Evolutionary conservation across 2,888 invertebrate genomes (phyloP).

Genomic region (Argyresthia goedartella): DNA sequence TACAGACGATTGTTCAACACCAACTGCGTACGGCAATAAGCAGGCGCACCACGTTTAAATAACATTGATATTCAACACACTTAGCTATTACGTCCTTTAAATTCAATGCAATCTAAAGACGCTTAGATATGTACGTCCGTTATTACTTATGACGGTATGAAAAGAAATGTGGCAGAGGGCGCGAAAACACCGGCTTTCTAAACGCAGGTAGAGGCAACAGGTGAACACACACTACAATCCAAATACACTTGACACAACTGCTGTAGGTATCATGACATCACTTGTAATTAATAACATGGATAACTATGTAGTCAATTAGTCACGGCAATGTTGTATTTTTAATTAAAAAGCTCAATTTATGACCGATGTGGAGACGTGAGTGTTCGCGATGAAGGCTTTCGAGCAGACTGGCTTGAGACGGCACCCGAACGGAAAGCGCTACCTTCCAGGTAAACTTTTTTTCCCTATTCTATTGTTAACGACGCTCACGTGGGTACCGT

Average conservation of each 20-base stretch:
- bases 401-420: conserved; percentile 44
- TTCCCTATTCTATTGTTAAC: conserved; percentile 60
- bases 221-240: neutral
- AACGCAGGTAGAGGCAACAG: conserved; percentile 16
- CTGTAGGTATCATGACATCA: neutral
- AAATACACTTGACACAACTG: neutral
- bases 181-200: conserved; percentile 38
- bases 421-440: conserved; percentile 26
- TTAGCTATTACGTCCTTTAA: conserved; percentile 21
- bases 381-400: conserved; percentile 25
- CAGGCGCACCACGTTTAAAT: conserved; percentile 53
- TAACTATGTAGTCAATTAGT: neutral
- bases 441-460: conserved; percentile 62
- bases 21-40: conserved; percentile 53
- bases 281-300: neutral
- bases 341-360: neutral
- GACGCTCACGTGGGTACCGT: conserved; percentile 52
- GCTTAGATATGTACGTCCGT: conserved; percentile 29
- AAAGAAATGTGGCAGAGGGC: conserved; percentile 20
- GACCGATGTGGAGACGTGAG: neutral
- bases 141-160: neutral
- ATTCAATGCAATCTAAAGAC: conserved; percentile 11
- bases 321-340: neutral
- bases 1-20: conserved; percentile 26
- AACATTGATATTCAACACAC: conserved; percentile 44